Percentiles rank a stretch among this genome's conserved stretches.
These are phyloP conservation scores for Mionectes macconnelli DNA, from an alignment of 2,113 vertebrate species.

Conservation along the genomic window DNA sequence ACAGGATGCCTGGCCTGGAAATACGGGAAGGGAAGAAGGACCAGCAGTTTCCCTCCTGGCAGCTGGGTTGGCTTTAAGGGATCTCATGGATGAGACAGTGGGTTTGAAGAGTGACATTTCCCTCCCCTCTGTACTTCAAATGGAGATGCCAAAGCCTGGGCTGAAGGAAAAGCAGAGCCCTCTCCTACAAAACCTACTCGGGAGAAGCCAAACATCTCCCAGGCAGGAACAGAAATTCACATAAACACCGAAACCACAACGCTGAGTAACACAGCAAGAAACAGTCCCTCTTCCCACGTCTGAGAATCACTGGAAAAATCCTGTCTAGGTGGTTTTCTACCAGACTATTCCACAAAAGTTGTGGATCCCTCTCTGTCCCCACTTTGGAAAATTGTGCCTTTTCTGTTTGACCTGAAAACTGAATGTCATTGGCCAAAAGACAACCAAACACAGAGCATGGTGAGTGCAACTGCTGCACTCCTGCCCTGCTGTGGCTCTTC, in stretches of 20 bases:
- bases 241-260: background rate
- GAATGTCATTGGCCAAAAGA: background rate
- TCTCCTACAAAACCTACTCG: background rate
- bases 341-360: background rate
- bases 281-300: background rate
- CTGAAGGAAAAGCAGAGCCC: background rate
- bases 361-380: background rate
- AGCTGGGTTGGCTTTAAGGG: background rate
- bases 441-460: background rate
- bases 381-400: background rate
- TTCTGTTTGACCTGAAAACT: background rate
- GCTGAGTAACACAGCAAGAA: background rate
- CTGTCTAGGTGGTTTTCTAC: background rate
- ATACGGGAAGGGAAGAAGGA: background rate
- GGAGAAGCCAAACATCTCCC: background rate
- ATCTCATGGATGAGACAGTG: background rate
- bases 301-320: background rate
- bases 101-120: background rate
- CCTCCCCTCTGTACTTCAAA: background rate
- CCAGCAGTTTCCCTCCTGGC: background rate
- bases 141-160: background rate
- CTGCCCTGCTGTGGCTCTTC: background rate
- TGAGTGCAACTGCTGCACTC: background rate
- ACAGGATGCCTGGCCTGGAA: background rate
- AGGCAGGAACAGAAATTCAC: background rate